These are phyloP conservation scores for Laupala kohalensis DNA, from an alignment of 1,140 invertebrate genomes.

Conservation along the genomic window DNA sequence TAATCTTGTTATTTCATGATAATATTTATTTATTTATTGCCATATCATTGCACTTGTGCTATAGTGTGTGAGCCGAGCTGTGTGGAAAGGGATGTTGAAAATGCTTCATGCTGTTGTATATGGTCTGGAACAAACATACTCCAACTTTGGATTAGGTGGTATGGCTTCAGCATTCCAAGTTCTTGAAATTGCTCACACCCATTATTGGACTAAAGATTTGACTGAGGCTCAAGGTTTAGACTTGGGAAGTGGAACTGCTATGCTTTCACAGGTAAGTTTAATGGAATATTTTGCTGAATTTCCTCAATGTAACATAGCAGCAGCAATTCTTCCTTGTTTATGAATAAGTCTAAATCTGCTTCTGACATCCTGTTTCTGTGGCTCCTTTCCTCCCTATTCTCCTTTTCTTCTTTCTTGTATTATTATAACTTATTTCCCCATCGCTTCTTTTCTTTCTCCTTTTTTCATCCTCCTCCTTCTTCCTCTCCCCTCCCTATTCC, in stretches of 20 bases:
- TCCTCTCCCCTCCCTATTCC: no score
- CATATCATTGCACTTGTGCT: conserved; percentile 17
- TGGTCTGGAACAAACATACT: conserved; percentile 84
- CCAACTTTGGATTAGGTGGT: conserved; percentile 87
- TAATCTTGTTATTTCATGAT: not conserved
- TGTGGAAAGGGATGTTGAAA: conserved; percentile 96
- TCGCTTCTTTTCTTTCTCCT: no score
- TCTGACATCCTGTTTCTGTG: no score
- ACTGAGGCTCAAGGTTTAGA: conserved; percentile 29
- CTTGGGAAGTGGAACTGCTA: conserved; percentile 19
- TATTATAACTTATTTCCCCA: no score
- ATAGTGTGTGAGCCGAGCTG: conserved; percentile 70
- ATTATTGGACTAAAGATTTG: conserved; percentile 89
- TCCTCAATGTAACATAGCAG: no score
- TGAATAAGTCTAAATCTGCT: no score
- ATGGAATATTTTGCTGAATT: no score
- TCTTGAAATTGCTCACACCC: conserved; percentile 95
- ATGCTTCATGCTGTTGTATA: conserved; percentile 74
- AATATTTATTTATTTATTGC: not conserved
- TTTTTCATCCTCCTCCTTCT: no score
- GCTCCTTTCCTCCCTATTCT: no score
- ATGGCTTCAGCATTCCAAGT: conserved; percentile 95
- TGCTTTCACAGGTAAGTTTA: conserved; percentile 20
- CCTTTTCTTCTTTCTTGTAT: no score
- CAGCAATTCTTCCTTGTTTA: no score